Percentiles rank a stretch among this genome's conserved stretches.
phyloP scores from a whole-genome alignment of 2,888 invertebrate genomes.

The Mythimna loreyi region DNA sequence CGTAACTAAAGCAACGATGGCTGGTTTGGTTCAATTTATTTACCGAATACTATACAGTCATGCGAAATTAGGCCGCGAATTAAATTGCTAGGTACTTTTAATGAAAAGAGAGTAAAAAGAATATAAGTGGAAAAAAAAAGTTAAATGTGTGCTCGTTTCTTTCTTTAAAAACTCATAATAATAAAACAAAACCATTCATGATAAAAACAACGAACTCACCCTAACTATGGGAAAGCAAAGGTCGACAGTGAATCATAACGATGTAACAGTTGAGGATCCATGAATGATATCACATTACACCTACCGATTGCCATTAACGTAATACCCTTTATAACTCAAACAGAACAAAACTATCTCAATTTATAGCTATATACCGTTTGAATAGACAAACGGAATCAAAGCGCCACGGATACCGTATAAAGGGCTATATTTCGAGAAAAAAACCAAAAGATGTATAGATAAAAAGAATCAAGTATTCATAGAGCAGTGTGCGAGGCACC shows the following conservation, averaged over 20 bases:
- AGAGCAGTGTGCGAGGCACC: conserved; percentile 83
- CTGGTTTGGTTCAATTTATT: too few relatives aligned
- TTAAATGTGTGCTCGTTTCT: too few relatives aligned
- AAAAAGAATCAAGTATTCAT: conserved; percentile 86
- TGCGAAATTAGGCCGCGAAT: too few relatives aligned
- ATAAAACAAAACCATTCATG: conserved; percentile 15
- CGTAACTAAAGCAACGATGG: too few relatives aligned
- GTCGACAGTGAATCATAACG: conserved; percentile 79
- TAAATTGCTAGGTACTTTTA: not conserved
- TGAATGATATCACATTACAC: conserved; percentile 88
- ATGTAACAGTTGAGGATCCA: conserved; percentile 80
- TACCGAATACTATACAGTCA: too few relatives aligned
- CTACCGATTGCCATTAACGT: conserved; percentile 90
- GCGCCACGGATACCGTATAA: conserved; percentile 86
- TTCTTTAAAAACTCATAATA: too few relatives aligned
- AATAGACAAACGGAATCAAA: conserved; percentile 89
- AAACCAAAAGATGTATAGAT: conserved; percentile 84
- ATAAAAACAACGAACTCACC: conserved; percentile 15
- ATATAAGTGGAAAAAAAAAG: too few relatives aligned
- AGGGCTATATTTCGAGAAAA: conserved; percentile 76
- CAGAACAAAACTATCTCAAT: conserved; percentile 88
- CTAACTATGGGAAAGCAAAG: conserved; percentile 68
- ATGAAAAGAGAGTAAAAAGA: not conserved
- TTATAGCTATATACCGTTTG: conserved; percentile 88
- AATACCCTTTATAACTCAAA: conserved; percentile 89